These are phyloP conservation scores for Barypeithes pellucidus DNA, from an alignment of 2,888 invertebrate species.

Conservation along the genomic window DNA sequence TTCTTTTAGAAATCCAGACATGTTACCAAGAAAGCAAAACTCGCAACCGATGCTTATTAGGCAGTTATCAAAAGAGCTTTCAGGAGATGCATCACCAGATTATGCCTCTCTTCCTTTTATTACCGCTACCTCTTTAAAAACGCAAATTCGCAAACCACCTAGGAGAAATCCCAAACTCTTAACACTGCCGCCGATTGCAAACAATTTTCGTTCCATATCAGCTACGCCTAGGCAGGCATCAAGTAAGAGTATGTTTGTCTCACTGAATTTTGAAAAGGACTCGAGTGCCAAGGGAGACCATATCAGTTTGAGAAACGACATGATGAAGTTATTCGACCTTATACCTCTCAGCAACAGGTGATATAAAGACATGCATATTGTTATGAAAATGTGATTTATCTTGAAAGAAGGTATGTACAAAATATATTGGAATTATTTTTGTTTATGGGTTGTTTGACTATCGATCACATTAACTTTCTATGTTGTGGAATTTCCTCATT, in stretches of 20 bases:
- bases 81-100: conserved; percentile 55
- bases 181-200: conserved; percentile 63
- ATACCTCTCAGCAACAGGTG: conserved; percentile 51
- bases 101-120: conserved; percentile 65
- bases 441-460: not conserved
- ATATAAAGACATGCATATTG: conserved; percentile 11
- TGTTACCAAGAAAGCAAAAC: conserved; percentile 48
- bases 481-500: too few relatives aligned
- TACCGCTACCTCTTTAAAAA: conserved; percentile 39
- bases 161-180: conserved; percentile 56
- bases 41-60: conserved; percentile 48
- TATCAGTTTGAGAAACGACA: conserved; percentile 32
- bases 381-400: not conserved
- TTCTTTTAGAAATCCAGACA: conserved; percentile 52
- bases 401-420: conserved; percentile 11
- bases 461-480: not conserved
- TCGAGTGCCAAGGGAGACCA: conserved; percentile 1
- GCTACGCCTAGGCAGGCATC: conserved; percentile 62
- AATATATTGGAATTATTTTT: conserved; percentile 21
- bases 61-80: conserved; percentile 20
- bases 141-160: conserved; percentile 28
- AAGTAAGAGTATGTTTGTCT: conserved; percentile 56
- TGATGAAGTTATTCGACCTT: conserved; percentile 45
- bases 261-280: conserved; percentile 34
- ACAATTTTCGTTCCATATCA: conserved; percentile 64